phyloP scores from a whole-genome alignment of 2,888 invertebrate species.

The Mechanitis mazaeus region DNA sequence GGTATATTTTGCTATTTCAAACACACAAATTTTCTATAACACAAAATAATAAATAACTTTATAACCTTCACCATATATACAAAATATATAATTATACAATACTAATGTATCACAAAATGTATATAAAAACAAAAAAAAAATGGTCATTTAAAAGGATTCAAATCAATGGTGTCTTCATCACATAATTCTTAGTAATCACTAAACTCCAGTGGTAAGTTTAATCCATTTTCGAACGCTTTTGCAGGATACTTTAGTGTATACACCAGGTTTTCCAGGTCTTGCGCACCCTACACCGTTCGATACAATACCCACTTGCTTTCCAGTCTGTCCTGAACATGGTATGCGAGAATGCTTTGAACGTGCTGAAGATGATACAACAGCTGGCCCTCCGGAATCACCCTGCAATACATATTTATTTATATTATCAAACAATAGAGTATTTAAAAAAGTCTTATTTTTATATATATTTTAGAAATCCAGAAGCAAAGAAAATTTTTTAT shows the following conservation, averaged over 20 bases:
- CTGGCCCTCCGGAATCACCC: slow-evolving; percentile 43
- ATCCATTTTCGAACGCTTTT: slow-evolving; percentile 35
- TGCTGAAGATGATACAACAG: slow-evolving; percentile 26
- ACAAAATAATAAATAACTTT: too few species aligned
- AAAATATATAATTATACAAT: too few species aligned
- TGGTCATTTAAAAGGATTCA: slow-evolving; percentile 5
- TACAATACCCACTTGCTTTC: slow-evolving; percentile 38
- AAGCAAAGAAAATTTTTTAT: too few species aligned
- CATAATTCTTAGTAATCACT: background rate
- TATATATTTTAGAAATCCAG: too few species aligned
- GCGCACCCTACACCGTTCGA: slow-evolving; percentile 47
- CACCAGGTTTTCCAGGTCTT: slow-evolving; percentile 38
- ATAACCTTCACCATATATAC: too few species aligned
- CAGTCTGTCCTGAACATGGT: slow-evolving; percentile 7
- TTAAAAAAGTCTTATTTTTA: too few species aligned
- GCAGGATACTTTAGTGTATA: slow-evolving; percentile 39
- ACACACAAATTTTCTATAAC: too few species aligned
- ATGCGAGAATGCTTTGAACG: background rate
- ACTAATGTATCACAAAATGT: too few species aligned
- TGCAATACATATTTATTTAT: slow-evolving; percentile 11
- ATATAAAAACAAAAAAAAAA: background rate
- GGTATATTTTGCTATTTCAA: too few species aligned
- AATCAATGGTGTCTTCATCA: background rate
- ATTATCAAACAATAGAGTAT: background rate
- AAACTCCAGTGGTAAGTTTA: slow-evolving; percentile 23